Evolutionary conservation across 2,113 vertebrate species (phyloP).

Genomic region (Neogale vison): DNA sequence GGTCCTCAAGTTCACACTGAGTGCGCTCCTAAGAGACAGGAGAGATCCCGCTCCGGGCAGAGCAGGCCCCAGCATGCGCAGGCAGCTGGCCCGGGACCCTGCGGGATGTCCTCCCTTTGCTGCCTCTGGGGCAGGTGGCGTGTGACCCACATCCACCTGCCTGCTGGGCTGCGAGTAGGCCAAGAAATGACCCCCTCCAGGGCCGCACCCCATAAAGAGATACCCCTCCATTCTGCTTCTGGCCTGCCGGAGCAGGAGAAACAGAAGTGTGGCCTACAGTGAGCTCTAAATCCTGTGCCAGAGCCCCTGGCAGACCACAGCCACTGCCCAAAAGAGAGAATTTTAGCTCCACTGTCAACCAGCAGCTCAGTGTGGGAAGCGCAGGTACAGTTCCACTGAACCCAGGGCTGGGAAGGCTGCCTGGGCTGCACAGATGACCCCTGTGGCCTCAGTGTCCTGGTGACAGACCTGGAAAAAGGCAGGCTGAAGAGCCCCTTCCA

Average conservation of each 20-base stretch:
- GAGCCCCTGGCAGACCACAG: neutral
- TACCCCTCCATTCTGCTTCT: neutral
- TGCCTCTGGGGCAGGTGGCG: neutral
- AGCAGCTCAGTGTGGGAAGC: accelerated
- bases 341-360: neutral
- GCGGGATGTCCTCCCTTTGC: accelerated
- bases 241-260: neutral
- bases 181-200: neutral
- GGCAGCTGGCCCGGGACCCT: neutral
- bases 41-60: neutral
- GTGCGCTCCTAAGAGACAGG: neutral
- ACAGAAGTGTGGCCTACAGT: neutral
- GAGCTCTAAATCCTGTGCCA: neutral
- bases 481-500: neutral
- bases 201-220: neutral
- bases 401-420: neutral
- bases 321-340: neutral
- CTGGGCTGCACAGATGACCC: neutral
- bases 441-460: neutral
- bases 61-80: accelerated
- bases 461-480: neutral
- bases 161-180: neutral
- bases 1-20: neutral
- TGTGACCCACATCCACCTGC: neutral
- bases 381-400: neutral